Evolutionary conservation across 2,888 invertebrate species (phyloP), one percentile per base, ranked within the genome.

Genomic region (Octodonta nipae): DNA sequence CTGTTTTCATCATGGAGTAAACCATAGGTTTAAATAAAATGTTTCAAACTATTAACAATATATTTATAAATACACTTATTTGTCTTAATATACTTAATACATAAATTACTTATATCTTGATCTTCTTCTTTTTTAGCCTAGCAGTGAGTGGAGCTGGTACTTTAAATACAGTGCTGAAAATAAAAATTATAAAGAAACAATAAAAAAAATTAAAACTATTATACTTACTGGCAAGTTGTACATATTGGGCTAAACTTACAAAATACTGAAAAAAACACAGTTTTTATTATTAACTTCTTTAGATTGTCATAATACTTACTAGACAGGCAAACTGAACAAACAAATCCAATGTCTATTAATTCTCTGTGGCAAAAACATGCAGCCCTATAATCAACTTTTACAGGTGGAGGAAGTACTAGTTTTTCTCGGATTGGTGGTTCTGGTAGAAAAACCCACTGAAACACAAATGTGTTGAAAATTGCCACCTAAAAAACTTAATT

Each of bases 281-380:
- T 20, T 20, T 7, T 15, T 15, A 17, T 16, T 15, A 3, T 4
- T n/a, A 15, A 13, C 15, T 11, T 3, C 16, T 25, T 5, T 22
- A 10, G 10, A 4, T 22, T 10, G 3, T 20, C 20, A 20, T 22
- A 10, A 10, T 2, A 22, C 77, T 71, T 58, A 86, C 87, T 87
- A 44, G 93, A 93, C 25, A 98, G 68, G 60, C 96, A 96, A 32
- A 95, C 88, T 5, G 95, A 96, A 64, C 96, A 98, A 12, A 96
- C 95, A 60, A 84, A 95, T 40, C 95, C 96, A 47, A 95, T 81
- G 55, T 93, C 92, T 37, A 96, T 84, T 20, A 96, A 71, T 50
- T 88, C 86, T 13, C 92, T 70, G 59, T 96, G 96, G 54, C 96
- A 98, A 67, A 96, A 96, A 63, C 96, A 96, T 0, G 95, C 92